Evolutionary conservation across 2,888 invertebrate species (phyloP).

Genomic region (Ligdia adustata): DNA sequence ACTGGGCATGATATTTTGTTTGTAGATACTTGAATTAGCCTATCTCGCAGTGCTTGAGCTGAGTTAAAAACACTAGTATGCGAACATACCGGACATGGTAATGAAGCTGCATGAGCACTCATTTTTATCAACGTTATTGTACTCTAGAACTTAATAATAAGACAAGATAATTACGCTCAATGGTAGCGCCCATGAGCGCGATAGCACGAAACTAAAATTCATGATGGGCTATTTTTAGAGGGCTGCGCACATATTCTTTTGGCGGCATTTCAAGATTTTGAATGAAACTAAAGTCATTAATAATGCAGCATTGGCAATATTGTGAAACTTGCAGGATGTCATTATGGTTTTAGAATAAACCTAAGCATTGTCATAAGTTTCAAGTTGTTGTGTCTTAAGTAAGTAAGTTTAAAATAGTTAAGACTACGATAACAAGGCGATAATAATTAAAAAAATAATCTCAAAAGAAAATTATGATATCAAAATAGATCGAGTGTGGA

Average conservation of each 20-base stretch:
- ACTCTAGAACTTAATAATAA: slow-evolving; percentile 1
- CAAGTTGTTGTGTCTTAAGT: no score
- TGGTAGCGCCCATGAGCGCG: slow-evolving; percentile 45
- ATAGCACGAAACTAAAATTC: slow-evolving; percentile 64
- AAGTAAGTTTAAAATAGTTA: no score
- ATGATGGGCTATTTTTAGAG: slow-evolving; percentile 71
- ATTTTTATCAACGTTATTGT: slow-evolving; percentile 42
- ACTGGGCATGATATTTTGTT: slow-evolving; percentile 90
- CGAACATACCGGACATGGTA: slow-evolving; percentile 91
- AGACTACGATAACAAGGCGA: no score
- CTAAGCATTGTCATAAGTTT: no score
- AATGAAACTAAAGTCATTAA: slow-evolving; percentile 12
- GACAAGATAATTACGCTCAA: neutral
- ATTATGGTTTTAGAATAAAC: no score
- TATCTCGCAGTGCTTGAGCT: slow-evolving; percentile 87
- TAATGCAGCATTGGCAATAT: slow-evolving; percentile 8
- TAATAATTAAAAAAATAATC: no score
- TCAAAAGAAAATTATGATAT: no score
- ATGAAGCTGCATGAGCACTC: slow-evolving; percentile 81
- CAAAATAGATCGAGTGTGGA: no score
- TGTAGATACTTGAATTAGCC: slow-evolving; percentile 89
- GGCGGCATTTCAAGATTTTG: slow-evolving; percentile 73
- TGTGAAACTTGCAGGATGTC: no score
- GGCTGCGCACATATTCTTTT: slow-evolving; percentile 61
- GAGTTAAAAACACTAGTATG: slow-evolving; percentile 88